Base-by-base conservation (phyloP, 1,140 invertebrate species). In the Drosophila lacteicornis region DNA sequence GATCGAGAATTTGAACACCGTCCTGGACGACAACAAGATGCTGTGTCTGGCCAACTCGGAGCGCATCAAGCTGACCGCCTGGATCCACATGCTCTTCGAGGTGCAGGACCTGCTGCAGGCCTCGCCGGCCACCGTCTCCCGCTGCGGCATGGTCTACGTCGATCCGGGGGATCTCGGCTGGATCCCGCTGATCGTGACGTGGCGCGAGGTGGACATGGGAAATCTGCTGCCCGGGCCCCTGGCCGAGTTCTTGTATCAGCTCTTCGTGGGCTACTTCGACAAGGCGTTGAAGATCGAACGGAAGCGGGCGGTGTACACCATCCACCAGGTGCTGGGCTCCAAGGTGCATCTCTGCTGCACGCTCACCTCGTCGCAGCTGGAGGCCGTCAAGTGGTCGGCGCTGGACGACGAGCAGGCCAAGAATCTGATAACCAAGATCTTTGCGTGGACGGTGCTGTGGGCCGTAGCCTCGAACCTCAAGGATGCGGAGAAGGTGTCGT, bases 1-100 rank as follows among this genome's bases (percentile, higher is more conserved):
- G 98, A 98, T 99, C 53, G 98, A 99, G 93, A 98, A 98, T 92
- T 96, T 99, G 95, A 98, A 99, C 92, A 98, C 97, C 0, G 96
- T 97, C 3, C 93, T 99, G 8, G 98, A 99, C 90, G 98, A 99
- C 91, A 98, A 98, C 92, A 98, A 98, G 93, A 98, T 98, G 96
- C 93, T 98, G 1, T 98, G 97, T 80, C 92, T 97, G 4, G 96
- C 97, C 5, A 97, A 97, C 93, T 97, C 96, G 3, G 98, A 99
- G 92, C 95, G 97, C 71, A 98, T 99, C 43, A 98, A 98, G 93
- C 94, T 98, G 8, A 96, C 96, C 0, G 95, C 96, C 0, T 96
- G 96, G 90, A 95, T 96, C 4, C 96, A 96, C 70, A 97, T 98
- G 95, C 94, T 98, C 4, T 98, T 98, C 93, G 97, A 98, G 94